Conservation (phyloP, 1,140 invertebrate species). For the Scaptomyza graminum region DNA sequence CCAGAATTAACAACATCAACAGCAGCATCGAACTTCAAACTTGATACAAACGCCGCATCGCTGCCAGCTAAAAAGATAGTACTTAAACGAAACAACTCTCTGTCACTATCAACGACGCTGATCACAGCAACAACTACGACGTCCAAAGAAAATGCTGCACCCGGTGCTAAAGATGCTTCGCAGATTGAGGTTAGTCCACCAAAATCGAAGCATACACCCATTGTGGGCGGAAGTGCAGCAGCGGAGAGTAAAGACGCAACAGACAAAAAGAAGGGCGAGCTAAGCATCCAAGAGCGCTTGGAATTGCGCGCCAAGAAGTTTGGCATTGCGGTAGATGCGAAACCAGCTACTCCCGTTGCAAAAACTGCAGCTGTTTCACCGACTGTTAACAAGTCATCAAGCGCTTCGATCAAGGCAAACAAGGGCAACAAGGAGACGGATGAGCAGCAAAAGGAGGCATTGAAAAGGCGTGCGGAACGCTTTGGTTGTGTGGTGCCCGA, state of each 20-base stretch:
- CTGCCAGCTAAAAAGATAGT: conserved; percentile 86
- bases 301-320: conserved; percentile 92
- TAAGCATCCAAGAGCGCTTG: conserved; percentile 88
- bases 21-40: conserved; percentile 5
- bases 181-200: conserved; percentile 14
- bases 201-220: conserved; percentile 54
- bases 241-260: conserved; percentile 12
- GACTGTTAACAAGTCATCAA: conserved; percentile 85
- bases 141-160: conserved; percentile 63
- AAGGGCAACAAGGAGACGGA: conserved; percentile 71
- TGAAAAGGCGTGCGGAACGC: conserved; percentile 90
- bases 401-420: conserved; percentile 58
- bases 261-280: conserved; percentile 85
- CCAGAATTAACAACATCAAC: conserved; percentile 35
- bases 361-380: conserved; percentile 9
- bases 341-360: conserved; percentile 1
- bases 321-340: conserved; percentile 84
- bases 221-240: conserved; percentile 38
- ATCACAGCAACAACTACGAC: conserved; percentile 25
- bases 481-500: conserved; percentile 90
- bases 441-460: conserved; percentile 86
- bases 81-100: conserved; percentile 86
- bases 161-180: conserved; percentile 18
- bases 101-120: conserved; percentile 26
- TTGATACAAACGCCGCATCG: conserved; percentile 7